phyloP scores from a whole-genome alignment of 2,888 invertebrate species.

The Brenthis hecate region DNA sequence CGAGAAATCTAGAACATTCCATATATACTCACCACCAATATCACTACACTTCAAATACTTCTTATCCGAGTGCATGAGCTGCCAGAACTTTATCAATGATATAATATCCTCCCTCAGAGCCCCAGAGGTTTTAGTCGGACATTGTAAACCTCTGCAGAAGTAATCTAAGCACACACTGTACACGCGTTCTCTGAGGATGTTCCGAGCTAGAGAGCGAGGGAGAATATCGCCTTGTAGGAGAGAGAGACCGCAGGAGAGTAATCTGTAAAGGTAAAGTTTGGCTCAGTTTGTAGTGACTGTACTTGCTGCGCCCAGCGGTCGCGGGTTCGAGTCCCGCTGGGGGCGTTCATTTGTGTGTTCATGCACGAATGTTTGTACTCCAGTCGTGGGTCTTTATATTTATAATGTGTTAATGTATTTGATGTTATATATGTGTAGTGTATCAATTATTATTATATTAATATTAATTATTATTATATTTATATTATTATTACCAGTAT shows the following conservation, averaged over 20 bases:
- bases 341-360: no score
- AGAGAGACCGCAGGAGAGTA: constrained; percentile 95
- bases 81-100: constrained; percentile 96
- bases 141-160: constrained; percentile 94
- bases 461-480: no score
- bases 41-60: constrained; percentile 93
- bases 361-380: no score
- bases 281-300: no score
- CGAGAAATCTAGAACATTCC: not conserved
- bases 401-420: no score
- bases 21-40: constrained; percentile 84
- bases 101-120: constrained; percentile 94
- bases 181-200: constrained; percentile 96
- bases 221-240: constrained; percentile 96
- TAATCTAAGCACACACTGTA: constrained; percentile 98
- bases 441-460: no score
- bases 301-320: no score
- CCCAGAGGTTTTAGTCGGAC: constrained; percentile 90
- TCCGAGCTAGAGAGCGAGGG: constrained; percentile 92
- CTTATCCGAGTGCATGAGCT: constrained; percentile 96
- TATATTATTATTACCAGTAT: no score
- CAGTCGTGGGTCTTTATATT: no score
- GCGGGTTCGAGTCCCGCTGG: no score
- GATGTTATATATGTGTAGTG: no score
- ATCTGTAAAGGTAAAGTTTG: constrained; percentile 64